Percentiles rank a stretch among this genome's conserved stretches.
Conservation (phyloP, 2,797 vertebrate species). For the Diglossa cyanea region DNA sequence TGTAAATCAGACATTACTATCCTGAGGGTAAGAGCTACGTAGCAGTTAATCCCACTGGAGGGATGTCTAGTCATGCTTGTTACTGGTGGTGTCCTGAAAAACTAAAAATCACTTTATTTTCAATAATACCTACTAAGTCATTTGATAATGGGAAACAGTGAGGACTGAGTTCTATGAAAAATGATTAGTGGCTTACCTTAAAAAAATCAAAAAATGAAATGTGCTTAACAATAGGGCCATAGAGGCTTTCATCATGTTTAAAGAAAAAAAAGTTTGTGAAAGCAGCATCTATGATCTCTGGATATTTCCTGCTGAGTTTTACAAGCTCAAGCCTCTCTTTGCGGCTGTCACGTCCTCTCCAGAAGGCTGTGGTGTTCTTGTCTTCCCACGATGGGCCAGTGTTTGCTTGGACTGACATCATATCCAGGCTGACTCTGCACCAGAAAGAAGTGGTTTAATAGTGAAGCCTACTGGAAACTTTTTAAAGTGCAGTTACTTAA, state of each 20-base stretch:
- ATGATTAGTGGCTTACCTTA: slow-evolving; percentile 80
- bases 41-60: background rate
- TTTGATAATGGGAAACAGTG: background rate
- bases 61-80: background rate
- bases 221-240: slow-evolving; percentile 94
- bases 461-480: background rate
- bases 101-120: background rate
- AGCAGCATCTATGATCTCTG: slow-evolving; percentile 87
- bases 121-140: background rate
- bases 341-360: slow-evolving; percentile 95
- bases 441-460: slow-evolving; percentile 1
- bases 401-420: slow-evolving; percentile 97
- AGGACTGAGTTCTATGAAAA: background rate
- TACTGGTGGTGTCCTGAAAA: background rate
- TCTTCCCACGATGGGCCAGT: slow-evolving; percentile 88
- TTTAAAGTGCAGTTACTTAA: background rate
- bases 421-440: slow-evolving; percentile 93
- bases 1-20: background rate
- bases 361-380: slow-evolving; percentile 91
- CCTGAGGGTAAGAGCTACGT: background rate
- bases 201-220: slow-evolving; percentile 99
- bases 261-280: slow-evolving; percentile 99
- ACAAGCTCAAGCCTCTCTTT: slow-evolving; percentile 95
- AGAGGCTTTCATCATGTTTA: slow-evolving; percentile 91
- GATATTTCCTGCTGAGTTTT: slow-evolving; percentile 87